Conservation (phyloP, 2,888 invertebrate species). For the Ceriagrion tenellum region DNA sequence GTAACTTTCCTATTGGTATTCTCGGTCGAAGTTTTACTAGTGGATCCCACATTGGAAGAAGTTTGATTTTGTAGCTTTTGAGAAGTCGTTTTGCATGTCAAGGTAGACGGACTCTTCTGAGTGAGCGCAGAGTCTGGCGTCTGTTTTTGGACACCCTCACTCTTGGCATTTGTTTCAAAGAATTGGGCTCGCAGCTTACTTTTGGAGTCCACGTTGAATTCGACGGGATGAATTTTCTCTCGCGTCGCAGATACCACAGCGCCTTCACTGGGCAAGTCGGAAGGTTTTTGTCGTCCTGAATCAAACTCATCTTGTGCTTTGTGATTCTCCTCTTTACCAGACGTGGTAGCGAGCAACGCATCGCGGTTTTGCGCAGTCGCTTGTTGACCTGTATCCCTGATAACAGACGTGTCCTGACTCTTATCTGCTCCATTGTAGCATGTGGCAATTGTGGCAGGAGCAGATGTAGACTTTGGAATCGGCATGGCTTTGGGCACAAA, state of each 20-base stretch:
- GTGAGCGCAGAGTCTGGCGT: not conserved
- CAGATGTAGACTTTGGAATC: constrained; percentile 8
- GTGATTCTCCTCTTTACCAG: not conserved
- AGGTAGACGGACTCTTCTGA: not conserved
- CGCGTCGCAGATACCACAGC: not conserved
- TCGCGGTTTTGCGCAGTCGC: not conserved
- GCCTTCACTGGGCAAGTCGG: not conserved
- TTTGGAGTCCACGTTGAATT: not conserved
- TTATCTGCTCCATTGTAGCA: not conserved
- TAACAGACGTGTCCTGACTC: not conserved
- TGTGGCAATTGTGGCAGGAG: constrained; percentile 7
- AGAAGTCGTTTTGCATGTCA: not conserved
- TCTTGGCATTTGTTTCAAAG: not conserved
- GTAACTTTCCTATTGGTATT: not conserved
- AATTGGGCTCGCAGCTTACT: constrained; percentile 41
- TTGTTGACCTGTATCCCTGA: not conserved
- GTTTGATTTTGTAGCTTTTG: not conserved
- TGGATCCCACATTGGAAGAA: not conserved
- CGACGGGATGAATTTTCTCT: not conserved
- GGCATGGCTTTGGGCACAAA: not conserved
- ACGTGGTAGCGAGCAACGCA: not conserved
- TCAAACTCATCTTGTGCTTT: not conserved
- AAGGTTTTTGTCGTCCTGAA: not conserved
- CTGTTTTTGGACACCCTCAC: not conserved
- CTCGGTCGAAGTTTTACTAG: not conserved